These are phyloP conservation scores for Crypturellus tataupa DNA, from an alignment of 2,797 vertebrate species.

Conservation along the genomic window DNA sequence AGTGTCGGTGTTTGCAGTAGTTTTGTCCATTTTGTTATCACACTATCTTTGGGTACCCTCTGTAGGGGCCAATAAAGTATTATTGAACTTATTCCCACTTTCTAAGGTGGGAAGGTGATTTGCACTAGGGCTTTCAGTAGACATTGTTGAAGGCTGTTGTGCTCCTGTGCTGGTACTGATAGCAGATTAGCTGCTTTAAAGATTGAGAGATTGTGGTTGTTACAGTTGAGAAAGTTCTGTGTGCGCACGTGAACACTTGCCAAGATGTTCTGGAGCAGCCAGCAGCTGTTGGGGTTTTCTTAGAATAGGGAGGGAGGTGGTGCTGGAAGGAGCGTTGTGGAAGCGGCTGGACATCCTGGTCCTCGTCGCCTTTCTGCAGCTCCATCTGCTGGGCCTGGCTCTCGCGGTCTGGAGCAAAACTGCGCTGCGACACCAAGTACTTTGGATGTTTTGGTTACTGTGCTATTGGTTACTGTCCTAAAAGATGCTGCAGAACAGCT, in stretches of 20 bases:
- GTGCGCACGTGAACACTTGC: fast-evolving
- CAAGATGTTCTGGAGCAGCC: background rate
- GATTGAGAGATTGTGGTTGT: fast-evolving
- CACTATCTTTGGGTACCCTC: background rate
- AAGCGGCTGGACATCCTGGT: background rate
- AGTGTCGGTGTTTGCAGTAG: background rate
- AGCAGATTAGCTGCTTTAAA: background rate
- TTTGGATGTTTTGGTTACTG: background rate
- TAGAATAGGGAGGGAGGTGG: background rate
- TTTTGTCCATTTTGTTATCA: background rate
- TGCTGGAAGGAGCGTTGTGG: background rate
- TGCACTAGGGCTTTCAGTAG: background rate
- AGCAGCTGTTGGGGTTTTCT: background rate
- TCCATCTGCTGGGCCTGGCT: conserved; percentile 56
- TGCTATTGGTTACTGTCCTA: background rate
- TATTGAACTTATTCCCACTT: background rate
- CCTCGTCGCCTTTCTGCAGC: background rate
- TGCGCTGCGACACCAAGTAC: fast-evolving
- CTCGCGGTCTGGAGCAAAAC: background rate
- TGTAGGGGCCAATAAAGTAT: background rate
- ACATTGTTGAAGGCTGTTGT: background rate
- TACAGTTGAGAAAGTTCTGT: background rate
- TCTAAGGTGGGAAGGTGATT: background rate
- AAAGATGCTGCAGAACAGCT: background rate
- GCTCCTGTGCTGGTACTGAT: background rate